Base-by-base conservation (phyloP, 2,888 invertebrate species). In the Notodromas monacha region DNA sequence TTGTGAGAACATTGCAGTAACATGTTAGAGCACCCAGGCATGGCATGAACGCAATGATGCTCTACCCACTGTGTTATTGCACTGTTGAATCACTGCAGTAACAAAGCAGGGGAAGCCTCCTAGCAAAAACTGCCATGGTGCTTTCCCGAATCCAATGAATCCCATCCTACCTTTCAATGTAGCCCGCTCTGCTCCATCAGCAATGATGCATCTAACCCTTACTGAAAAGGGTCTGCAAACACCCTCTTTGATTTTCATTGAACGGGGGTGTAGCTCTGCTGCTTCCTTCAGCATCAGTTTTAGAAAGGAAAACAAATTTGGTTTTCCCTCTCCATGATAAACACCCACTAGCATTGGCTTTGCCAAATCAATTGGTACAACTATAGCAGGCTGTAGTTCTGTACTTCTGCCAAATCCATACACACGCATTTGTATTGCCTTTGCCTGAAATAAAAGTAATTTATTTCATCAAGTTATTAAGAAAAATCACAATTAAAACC, bases 281-380 rank as follows among this genome's bases (percentile, higher is more conserved):
- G 21, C 21, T n/a, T 21, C 21, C 21, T 21, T n/a, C 21, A 21
- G n/a, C 21, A 21, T 21, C n/a, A 21, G n/a, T 6, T 21, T 6
- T 8, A 21, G 21, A n/a, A 21, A 21, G n/a, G 8, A 6, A 21
- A 21, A 21, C 8, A 21, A n/a, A 21, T 21, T 21, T 21, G 21
- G 21, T 21, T 21, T 21, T 21, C 21, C 21, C n/a, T 21, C 8
- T 21, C 21, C 21, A 21, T 21, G 21, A 21, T 21, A 21, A 8
- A 21, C n/a, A 21, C 21, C 21, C 6, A 21, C n/a, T 21, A 21
- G 6, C 21, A 21, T 21, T 21, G 21, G 21, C 6, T 21, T 6
- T n/a, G 21, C 6, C n/a, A 8, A 8, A 8, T 21, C 21, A 6
- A 21, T 8, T 8, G 21, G 21, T n/a, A 21, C 21, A 21, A 21